Evolutionary conservation across 2,888 invertebrate species (phyloP).

Genomic region (Toxonevra muliebris): DNA sequence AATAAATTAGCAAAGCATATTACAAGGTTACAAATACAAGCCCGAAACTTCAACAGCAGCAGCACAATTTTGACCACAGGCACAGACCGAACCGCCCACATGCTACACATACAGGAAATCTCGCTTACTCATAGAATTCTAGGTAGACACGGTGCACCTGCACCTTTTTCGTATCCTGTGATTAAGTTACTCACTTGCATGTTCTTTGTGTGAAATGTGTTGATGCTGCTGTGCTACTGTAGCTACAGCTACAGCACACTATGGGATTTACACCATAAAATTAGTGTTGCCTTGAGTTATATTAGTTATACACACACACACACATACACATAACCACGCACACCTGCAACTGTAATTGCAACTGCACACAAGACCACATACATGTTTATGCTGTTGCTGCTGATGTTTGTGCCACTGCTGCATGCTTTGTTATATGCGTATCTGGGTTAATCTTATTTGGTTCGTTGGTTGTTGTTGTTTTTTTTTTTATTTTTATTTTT

Average conservation of each 20-base stretch:
- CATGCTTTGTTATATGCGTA: not conserved
- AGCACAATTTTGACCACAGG: no score
- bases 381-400: not conserved
- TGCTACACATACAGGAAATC: no score
- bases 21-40: conserved; percentile 1
- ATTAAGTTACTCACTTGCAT: conserved; percentile 4
- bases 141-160: not conserved
- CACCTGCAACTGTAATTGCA: not conserved
- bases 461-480: not conserved
- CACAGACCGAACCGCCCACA: no score
- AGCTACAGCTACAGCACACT: no score
- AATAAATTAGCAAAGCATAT: conserved; percentile 16
- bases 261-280: no score
- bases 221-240: no score
- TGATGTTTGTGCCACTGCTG: not conserved
- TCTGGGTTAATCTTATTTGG: conserved; percentile 2
- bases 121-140: not conserved
- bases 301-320: conserved; percentile 31
- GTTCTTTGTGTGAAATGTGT: no score
- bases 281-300: conserved; percentile 20
- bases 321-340: conserved; percentile 8
- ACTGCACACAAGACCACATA: not conserved
- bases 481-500: no score
- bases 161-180: conserved; percentile 8
- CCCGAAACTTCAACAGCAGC: not conserved